These are phyloP conservation scores for Calyptommatus sinebrachiatus DNA, from an alignment of 2,113 vertebrate species.

Conservation along the genomic window DNA sequence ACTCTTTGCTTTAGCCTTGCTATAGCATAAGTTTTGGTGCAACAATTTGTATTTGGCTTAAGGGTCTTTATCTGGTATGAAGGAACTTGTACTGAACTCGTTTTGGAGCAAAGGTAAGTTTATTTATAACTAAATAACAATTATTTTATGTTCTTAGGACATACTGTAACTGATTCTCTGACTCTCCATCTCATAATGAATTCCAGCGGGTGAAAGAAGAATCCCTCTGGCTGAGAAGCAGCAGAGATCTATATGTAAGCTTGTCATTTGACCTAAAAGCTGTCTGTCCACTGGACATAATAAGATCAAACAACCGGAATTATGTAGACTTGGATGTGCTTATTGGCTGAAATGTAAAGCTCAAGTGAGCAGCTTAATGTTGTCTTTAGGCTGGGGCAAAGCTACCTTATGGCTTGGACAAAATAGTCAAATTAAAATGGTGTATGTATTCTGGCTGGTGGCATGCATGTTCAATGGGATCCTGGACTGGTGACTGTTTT, in stretches of 20 bases:
- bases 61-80: no score
- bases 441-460: neutral
- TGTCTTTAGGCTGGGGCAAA: neutral
- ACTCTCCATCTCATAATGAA: rapidly evolving
- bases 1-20: no score
- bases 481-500: neutral
- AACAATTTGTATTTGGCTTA: no score
- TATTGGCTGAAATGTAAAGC: neutral
- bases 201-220: neutral
- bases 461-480: conserved; percentile 1
- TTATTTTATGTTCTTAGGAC: no score
- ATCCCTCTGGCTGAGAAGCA: neutral
- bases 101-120: no score
- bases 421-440: conserved; percentile 26
- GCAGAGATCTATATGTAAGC: neutral
- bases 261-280: neutral
- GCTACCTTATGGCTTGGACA: conserved; percentile 26
- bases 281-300: neutral
- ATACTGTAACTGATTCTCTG: no score
- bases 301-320: neutral
- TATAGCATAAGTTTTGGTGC: no score
- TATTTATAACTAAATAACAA: no score
- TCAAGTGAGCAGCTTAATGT: neutral
- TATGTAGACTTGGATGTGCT: conserved; percentile 25
- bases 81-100: no score